Conservation (phyloP, 1,140 invertebrate species). For the Hyles vespertilio region DNA sequence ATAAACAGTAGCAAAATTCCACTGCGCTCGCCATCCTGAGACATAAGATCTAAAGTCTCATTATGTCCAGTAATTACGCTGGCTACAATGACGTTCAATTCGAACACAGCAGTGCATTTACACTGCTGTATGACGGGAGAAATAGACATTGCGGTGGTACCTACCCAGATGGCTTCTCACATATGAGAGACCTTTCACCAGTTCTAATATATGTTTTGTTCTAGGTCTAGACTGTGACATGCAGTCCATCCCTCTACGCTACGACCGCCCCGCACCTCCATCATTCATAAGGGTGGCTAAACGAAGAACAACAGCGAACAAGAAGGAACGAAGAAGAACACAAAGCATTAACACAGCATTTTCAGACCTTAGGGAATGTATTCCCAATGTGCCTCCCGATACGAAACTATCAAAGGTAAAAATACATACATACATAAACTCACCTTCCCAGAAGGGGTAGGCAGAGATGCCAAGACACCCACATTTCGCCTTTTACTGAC, state of each 20-base stretch:
- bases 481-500: too few species aligned
- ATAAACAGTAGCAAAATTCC: too few species aligned
- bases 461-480: too few species aligned
- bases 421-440: constrained; percentile 3
- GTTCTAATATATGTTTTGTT: not conserved
- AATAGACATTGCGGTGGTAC: too few species aligned
- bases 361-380: constrained; percentile 92
- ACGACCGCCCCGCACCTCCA: constrained; percentile 48
- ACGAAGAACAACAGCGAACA: constrained; percentile 89
- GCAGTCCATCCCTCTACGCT: constrained; percentile 45
- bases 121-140: too few species aligned
- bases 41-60: too few species aligned
- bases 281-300: constrained; percentile 81
- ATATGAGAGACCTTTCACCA: too few species aligned
- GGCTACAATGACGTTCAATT: too few species aligned
- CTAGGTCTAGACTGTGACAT: constrained; percentile 58
- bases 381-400: constrained; percentile 96
- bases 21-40: too few species aligned
- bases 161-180: not conserved
- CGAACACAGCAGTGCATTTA: too few species aligned
- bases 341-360: constrained; percentile 97
- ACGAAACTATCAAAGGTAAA: constrained; percentile 92
- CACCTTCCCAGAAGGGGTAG: too few species aligned
- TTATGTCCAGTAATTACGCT: too few species aligned
- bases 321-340: constrained; percentile 94